These are phyloP conservation scores for Gallirallus australis DNA, from an alignment of 2,797 vertebrate genomes.

Conservation along the genomic window DNA sequence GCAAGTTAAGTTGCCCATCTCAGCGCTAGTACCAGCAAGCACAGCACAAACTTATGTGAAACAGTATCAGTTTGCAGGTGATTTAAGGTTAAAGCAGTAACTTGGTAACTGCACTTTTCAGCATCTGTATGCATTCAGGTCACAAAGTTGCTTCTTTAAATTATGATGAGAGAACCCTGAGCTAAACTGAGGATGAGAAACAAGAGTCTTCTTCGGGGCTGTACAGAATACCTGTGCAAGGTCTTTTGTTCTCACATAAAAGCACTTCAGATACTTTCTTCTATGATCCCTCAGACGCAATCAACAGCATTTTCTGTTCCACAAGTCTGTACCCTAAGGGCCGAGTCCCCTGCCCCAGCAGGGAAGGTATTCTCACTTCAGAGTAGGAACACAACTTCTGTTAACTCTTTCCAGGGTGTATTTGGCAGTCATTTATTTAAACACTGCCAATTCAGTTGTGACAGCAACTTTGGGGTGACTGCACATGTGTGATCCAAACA, in stretches of 20 bases:
- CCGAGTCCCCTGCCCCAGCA: neutral
- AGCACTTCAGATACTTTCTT: neutral
- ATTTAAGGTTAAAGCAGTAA: neutral
- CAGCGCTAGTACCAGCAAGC: neutral
- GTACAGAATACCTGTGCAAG: neutral
- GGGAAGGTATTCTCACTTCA: neutral
- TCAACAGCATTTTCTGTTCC: neutral
- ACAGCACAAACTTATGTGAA: neutral
- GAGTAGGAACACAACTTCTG: neutral
- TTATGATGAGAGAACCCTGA: neutral
- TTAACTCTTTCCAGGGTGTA: neutral
- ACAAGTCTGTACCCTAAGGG: neutral
- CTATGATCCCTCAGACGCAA: neutral
- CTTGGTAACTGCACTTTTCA: neutral
- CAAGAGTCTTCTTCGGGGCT: neutral
- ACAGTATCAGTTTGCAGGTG: neutral
- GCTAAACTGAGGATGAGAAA: neutral
- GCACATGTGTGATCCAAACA: neutral
- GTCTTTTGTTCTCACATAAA: neutral
- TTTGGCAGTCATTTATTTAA: neutral
- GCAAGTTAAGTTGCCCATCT: neutral
- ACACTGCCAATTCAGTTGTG: neutral
- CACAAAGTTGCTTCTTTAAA: neutral
- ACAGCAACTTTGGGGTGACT: neutral
- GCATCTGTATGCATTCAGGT: neutral